These are phyloP conservation scores for Hephaestus fuliginosus DNA, from an alignment of 2,797 vertebrate genomes.

Conservation along the genomic window DNA sequence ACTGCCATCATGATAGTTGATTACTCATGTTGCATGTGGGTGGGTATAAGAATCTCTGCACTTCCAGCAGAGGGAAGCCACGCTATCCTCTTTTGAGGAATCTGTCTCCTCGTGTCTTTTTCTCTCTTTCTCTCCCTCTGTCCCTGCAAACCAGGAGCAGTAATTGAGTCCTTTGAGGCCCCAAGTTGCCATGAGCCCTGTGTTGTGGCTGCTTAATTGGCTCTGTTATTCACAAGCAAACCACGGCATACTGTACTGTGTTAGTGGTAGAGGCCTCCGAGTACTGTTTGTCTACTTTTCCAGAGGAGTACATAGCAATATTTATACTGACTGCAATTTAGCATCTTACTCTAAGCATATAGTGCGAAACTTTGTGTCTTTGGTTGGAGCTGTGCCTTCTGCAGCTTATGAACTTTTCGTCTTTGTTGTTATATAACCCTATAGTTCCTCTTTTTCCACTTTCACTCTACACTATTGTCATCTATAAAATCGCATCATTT, in stretches of 20 bases:
- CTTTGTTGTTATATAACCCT: slow-evolving; percentile 2
- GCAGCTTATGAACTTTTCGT: background rate
- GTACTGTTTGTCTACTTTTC: slow-evolving; percentile 58
- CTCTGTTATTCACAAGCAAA: slow-evolving; percentile 78
- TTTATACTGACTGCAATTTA: slow-evolving; percentile 42
- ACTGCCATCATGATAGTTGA: slow-evolving; percentile 45
- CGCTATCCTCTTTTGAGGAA: slow-evolving; percentile 63
- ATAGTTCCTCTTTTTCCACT: background rate
- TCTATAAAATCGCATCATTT: background rate
- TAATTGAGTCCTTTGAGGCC: slow-evolving; percentile 86
- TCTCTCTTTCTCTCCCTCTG: slow-evolving; percentile 38
- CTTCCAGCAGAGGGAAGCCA: slow-evolving; percentile 64
- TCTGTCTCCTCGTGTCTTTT: slow-evolving; percentile 35
- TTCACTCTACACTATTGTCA: slow-evolving; percentile 2
- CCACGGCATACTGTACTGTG: slow-evolving; percentile 44
- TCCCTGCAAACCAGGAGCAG: slow-evolving; percentile 65
- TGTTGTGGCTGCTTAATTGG: slow-evolving; percentile 82
- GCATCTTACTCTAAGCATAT: slow-evolving; percentile 10
- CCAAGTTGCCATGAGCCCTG: slow-evolving; percentile 79
- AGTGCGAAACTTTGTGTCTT: slow-evolving; percentile 12
- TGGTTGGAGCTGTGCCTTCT: background rate
- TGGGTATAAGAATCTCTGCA: slow-evolving; percentile 43
- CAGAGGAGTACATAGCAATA: slow-evolving; percentile 35
- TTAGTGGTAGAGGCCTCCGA: slow-evolving; percentile 38
- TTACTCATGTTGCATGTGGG: slow-evolving; percentile 44